Conservation (phyloP, 2,888 invertebrate species). For the Pocota personata region DNA sequence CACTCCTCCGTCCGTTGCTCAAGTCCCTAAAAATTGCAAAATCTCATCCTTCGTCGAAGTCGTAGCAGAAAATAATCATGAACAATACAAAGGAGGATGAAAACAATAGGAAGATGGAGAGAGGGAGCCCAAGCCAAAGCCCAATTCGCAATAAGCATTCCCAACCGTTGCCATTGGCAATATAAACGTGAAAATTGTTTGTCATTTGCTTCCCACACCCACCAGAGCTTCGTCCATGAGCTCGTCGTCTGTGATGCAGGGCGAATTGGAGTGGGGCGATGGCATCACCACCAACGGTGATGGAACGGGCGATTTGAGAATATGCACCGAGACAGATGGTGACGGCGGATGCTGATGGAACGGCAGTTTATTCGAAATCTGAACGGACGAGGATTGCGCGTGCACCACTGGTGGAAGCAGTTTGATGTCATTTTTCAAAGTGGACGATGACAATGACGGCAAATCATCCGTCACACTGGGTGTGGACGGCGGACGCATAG, state of each 20-base stretch:
- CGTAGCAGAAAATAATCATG: conserved; percentile 26
- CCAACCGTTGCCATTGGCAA: conserved; percentile 5
- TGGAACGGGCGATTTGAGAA: conserved; percentile 90
- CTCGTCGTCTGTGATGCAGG: conserved; percentile 94
- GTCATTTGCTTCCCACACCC: conserved; percentile 75
- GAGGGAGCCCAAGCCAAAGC: not conserved
- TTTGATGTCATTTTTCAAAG: conserved; percentile 63
- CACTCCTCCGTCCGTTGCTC: not conserved
- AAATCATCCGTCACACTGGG: conserved; percentile 50
- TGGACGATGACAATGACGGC: conserved; percentile 38
- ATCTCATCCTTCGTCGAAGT: conserved; percentile 47
- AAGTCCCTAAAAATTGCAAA: conserved; percentile 56
- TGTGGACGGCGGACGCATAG: conserved; percentile 63
- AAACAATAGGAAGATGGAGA: conserved; percentile 18
- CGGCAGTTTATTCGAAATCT: conserved; percentile 56
- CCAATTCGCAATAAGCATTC: conserved; percentile 17
- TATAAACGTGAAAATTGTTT: conserved; percentile 52
- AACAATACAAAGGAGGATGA: conserved; percentile 50
- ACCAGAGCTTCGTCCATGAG: conserved; percentile 75
- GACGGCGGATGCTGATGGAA: conserved; percentile 68
- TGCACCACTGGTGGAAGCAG: conserved; percentile 52
- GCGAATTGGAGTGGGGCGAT: conserved; percentile 86
- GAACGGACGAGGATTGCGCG: conserved; percentile 84
- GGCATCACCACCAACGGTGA: conserved; percentile 87
- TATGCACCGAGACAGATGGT: conserved; percentile 89